A percentile compares a stretch with the other conserved stretches of the same genome.
These are phyloP conservation scores for Acanthochromis polyacanthus DNA, from an alignment of 2,113 vertebrate genomes.

Conservation along the genomic window DNA sequence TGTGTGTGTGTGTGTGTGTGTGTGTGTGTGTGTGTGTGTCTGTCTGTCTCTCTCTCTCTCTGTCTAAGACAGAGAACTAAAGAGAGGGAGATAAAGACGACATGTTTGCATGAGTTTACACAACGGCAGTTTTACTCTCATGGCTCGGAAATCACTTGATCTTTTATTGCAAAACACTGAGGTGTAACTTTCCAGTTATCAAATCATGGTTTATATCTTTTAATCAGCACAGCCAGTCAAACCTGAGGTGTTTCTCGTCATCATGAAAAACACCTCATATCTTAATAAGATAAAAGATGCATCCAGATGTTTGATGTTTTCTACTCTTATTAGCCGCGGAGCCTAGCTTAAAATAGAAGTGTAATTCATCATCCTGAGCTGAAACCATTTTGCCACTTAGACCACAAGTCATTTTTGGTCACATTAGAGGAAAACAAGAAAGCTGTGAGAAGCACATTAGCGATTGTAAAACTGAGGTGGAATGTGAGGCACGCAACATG, in stretches of 20 bases:
- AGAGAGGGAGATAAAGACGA: background rate
- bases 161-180: slow-evolving; percentile 60
- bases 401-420: slow-evolving; percentile 77
- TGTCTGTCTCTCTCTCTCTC: slow-evolving; percentile 20
- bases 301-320: slow-evolving; percentile 54
- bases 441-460: slow-evolving; percentile 78
- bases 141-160: slow-evolving; percentile 55
- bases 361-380: slow-evolving; percentile 58
- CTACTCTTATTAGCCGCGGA: slow-evolving; percentile 42
- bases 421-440: slow-evolving; percentile 76
- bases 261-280: slow-evolving; percentile 21
- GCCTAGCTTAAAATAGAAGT: slow-evolving; percentile 64
- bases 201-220: slow-evolving; percentile 33
- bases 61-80: background rate
- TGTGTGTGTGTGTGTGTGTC: slow-evolving; percentile 10
- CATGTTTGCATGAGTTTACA: slow-evolving; percentile 30
- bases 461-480: slow-evolving; percentile 81
- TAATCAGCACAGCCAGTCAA: slow-evolving; percentile 44
- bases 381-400: slow-evolving; percentile 65
- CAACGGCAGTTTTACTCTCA: slow-evolving; percentile 25
- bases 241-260: slow-evolving; percentile 22
- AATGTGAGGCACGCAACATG: slow-evolving; percentile 80
- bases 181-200: slow-evolving; percentile 59
- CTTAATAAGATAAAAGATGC: slow-evolving; percentile 40
- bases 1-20: slow-evolving; percentile 22